Percentiles rank a stretch among this genome's conserved stretches.
phyloP scores from a whole-genome alignment of 2,888 invertebrate genomes.

The Synergus japonicus region DNA sequence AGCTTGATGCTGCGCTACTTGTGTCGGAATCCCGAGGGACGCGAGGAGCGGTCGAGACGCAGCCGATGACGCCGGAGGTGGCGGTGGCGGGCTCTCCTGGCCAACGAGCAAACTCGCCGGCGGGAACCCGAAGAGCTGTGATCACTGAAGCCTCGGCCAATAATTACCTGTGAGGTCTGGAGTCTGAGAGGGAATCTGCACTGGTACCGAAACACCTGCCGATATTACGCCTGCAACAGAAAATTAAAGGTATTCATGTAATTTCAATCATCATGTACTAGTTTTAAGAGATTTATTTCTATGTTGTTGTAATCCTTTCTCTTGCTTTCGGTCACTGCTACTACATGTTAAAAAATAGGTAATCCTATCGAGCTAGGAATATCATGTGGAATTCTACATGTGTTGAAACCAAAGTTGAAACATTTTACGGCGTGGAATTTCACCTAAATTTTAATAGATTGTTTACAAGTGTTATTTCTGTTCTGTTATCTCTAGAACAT shows the following conservation, averaged over 20 bases:
- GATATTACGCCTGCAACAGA: slow-evolving; percentile 90
- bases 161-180: slow-evolving; percentile 89
- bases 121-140: slow-evolving; percentile 92
- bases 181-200: slow-evolving; percentile 93
- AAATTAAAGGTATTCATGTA: slow-evolving; percentile 3
- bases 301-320: background rate
- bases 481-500: too few species aligned
- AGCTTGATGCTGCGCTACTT: slow-evolving; percentile 60
- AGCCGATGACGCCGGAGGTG: slow-evolving; percentile 75
- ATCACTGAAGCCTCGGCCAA: slow-evolving; percentile 96
- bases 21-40: slow-evolving; percentile 70
- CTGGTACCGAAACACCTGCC: slow-evolving; percentile 94
- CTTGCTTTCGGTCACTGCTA: background rate
- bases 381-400: too few species aligned
- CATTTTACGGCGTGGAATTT: too few species aligned
- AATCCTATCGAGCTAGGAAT: background rate
- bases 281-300: too few species aligned
- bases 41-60: slow-evolving; percentile 75
- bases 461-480: too few species aligned
- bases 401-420: too few species aligned
- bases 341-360: background rate
- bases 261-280: too few species aligned
- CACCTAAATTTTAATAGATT: too few species aligned
- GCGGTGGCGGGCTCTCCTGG: slow-evolving; percentile 79
- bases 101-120: slow-evolving; percentile 84